Evolutionary conservation across 2,888 invertebrate species (phyloP), one percentile per base, ranked within the genome.

Genomic region (Oscheius myriophilus): DNA sequence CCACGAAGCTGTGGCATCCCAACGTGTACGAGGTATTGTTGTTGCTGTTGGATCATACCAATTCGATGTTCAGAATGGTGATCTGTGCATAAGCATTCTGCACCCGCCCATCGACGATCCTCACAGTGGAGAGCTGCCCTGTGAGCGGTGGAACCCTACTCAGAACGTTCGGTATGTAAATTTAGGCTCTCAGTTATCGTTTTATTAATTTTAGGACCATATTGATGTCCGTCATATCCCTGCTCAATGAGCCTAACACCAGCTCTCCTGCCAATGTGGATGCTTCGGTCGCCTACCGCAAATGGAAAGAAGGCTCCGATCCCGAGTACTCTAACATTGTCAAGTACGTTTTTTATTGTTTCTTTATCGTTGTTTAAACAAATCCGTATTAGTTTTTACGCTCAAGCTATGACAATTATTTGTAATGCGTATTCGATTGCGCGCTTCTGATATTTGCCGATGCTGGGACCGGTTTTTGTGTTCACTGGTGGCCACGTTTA

Each of bases 81-180:
- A 99, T 89, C 91, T 99, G 70, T 98, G 98, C 90, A 98, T 98
- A 90, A 96, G 96, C 81, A 99, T 99, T 88, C 90, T 98, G 73
- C 98, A 99, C 89, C 96, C 98, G 70, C 97, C 98, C 21, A 93
- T 96, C 68, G 97, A 99, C 89, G 98, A 99, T 89, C 97, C 98
- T 45, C 97, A 97, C 87, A 96, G 95, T 84, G 98, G 98, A 33
- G 98, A 98, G 88, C 89, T 97, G 85, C 96, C 98, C 0, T 97
- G 96, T 89, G 98, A 98, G 89, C 92, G 98, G 88, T 98, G 98
- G 98, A 99, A 99, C 90, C 98, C 98, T 65, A 99, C 98, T 80
- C 98, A 99, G 90, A 97, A 94, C 87, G 97, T 98, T 71, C 69
- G 82, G 71, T 71, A 41, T 9, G 14, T 53, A 6, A 16, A 26